Percentiles rank a stretch among this genome's conserved stretches.
These are phyloP conservation scores for Xerus inauris DNA, from an alignment of 2,113 vertebrate species.

Conservation along the genomic window DNA sequence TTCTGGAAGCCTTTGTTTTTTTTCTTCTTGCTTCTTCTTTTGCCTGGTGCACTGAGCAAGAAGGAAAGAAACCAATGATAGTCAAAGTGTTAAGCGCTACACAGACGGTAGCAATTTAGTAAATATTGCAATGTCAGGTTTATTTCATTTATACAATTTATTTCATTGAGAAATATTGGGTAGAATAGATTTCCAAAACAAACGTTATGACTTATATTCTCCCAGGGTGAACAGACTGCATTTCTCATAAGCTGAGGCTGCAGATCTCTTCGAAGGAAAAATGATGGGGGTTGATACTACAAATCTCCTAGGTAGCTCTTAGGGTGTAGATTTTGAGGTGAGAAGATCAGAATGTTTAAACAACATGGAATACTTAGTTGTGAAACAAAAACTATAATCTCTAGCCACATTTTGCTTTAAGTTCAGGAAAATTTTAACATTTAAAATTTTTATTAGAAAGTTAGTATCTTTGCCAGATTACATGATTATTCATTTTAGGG, in stretches of 20 bases:
- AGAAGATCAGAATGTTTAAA: slow-evolving; percentile 17
- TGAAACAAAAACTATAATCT: not conserved
- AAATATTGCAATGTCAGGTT: slow-evolving; percentile 85
- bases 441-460: slow-evolving; percentile 4
- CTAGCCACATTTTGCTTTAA: slow-evolving; percentile 35
- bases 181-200: slow-evolving; percentile 86
- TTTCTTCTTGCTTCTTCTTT: slow-evolving; percentile 40
- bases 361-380: not conserved
- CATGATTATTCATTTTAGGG: slow-evolving; percentile 46
- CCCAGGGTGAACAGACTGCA: slow-evolving; percentile 62
- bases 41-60: slow-evolving; percentile 75
- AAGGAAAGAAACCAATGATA: slow-evolving; percentile 76
- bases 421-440: not conserved
- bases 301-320: slow-evolving; percentile 58
- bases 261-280: slow-evolving; percentile 54
- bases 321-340: not conserved
- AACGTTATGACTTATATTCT: slow-evolving; percentile 83
- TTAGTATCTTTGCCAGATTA: not conserved
- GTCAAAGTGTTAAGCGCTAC: slow-evolving; percentile 70
- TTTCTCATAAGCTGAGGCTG: slow-evolving; percentile 71
- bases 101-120: slow-evolving; percentile 76
- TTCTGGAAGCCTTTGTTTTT: slow-evolving; percentile 24
- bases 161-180: slow-evolving; percentile 88
- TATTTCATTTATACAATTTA: slow-evolving; percentile 88
- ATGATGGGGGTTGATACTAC: slow-evolving; percentile 51